Evolutionary conservation across 1,140 invertebrate species (phyloP), one percentile per base, ranked within the genome.

Genomic region (Drosophila nannoptera): DNA sequence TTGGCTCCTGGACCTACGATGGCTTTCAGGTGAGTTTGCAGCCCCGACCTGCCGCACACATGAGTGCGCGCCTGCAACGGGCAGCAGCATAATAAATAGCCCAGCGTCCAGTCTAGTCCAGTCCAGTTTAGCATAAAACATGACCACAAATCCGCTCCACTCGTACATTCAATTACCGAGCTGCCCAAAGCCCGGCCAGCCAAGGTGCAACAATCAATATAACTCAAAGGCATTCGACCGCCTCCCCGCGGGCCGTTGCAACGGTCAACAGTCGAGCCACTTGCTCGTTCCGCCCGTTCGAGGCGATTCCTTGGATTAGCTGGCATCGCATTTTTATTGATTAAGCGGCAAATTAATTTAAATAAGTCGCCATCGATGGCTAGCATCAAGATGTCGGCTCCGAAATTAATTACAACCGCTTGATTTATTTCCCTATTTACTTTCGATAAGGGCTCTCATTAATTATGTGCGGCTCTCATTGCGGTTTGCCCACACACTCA

Each of bases 1-100:
- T 97, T 93, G 96, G 97, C 4, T 98, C 96, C 0, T 99, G 97
- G 97, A 98, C 97, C 0, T 98, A 98, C 90, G 97, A 98, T 87
- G 96, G 96, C 22, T 96, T 95, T 90, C 95, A 97, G 93, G 96
- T 97, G 84, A 91, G 90, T 88, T 38, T 46, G 29, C 36, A 14
- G 40, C n/a, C n/a, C n/a, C n/a, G n/a, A n/a, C n/a, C n/a, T n/a
- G n/a, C n/a, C 14, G 55, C 53, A 38, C 31, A 55, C 36, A 54
- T 64, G 5, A 12, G 9, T 50, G 12, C 16, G n/a, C 29, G 43
- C 36, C 45, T 68, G 49, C 35, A 22, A 8, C 45, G 42, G 67
- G 45, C 67, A 63, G 31, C 35, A 50, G 22, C 42, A 54, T 62
- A 68, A 68, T 62, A 62, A 60, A 67, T 38, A 31, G 22, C 5